Conservation (phyloP, 2,888 invertebrate species). For the Cerceris ruficornis region DNA sequence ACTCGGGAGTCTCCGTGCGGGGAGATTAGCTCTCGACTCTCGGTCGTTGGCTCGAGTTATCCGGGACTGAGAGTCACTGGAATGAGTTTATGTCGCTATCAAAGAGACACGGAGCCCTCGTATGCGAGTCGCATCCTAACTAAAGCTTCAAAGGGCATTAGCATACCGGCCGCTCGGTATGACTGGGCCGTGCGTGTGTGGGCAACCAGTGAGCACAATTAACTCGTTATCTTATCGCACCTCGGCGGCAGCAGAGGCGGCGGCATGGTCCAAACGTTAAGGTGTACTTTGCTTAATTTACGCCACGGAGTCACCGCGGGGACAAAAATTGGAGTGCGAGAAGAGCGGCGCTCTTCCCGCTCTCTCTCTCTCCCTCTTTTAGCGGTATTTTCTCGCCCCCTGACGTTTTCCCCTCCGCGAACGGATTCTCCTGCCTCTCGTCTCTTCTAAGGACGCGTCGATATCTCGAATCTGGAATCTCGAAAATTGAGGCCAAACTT, state of each 20-base stretch:
- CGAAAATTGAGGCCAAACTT: constrained; percentile 64
- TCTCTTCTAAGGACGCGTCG: neutral
- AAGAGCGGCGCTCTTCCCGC: constrained; percentile 17
- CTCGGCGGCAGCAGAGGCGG: constrained; percentile 72
- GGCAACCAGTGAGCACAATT: constrained; percentile 81
- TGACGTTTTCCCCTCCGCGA: too few relatives aligned
- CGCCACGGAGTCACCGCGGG: constrained; percentile 71
- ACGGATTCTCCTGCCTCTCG: too few relatives aligned
- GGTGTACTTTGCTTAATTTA: constrained; percentile 81
- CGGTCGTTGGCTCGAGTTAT: constrained; percentile 40
- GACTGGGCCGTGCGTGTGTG: constrained; percentile 79
- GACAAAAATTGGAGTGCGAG: constrained; percentile 63
- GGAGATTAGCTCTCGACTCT: constrained; percentile 36
- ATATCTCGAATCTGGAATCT: neutral
- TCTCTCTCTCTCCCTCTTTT: neutral
- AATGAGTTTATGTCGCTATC: constrained; percentile 80
- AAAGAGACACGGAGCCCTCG: constrained; percentile 78
- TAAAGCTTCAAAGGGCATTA: constrained; percentile 80
- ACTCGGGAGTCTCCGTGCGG: constrained; percentile 39
- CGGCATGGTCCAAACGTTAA: constrained; percentile 78
- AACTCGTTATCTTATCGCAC: constrained; percentile 82
- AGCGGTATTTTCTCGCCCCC: too few relatives aligned
- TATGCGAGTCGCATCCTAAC: constrained; percentile 78
- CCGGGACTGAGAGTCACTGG: constrained; percentile 75
- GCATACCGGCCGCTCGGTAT: constrained; percentile 79